phyloP scores from a whole-genome alignment of 2,113 vertebrate genomes.

The Anseranas semipalmata region DNA sequence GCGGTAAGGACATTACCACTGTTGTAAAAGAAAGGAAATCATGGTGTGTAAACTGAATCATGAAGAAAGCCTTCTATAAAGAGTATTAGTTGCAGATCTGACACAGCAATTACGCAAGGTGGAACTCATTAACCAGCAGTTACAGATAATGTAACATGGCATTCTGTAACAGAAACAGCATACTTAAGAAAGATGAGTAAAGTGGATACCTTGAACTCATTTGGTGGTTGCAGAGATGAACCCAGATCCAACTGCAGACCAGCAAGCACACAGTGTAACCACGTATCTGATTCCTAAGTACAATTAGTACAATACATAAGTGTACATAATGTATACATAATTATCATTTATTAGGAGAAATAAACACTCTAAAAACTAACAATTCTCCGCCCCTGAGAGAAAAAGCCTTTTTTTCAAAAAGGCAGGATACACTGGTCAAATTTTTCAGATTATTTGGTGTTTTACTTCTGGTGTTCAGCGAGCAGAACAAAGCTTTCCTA shows the following conservation, averaged over 20 bases:
- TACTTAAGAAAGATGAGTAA: neutral
- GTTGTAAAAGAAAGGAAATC: neutral
- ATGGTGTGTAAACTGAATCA: neutral
- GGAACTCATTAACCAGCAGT: neutral
- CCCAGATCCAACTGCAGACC: neutral
- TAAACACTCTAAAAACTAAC: neutral
- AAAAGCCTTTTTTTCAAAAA: neutral
- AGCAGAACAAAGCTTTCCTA: neutral
- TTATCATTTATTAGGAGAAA: neutral
- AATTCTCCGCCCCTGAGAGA: neutral
- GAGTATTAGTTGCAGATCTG: neutral
- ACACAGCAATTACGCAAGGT: neutral
- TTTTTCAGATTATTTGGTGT: neutral
- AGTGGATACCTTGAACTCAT: neutral
- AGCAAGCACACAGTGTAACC: neutral
- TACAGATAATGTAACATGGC: neutral
- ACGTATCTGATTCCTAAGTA: neutral
- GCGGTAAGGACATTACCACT: neutral
- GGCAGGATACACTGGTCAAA: neutral
- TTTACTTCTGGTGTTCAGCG: neutral
- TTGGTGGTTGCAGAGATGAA: neutral
- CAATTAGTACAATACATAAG: neutral
- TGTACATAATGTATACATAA: neutral
- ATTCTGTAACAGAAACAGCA: neutral
- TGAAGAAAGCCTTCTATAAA: neutral